A percentile compares a stretch with the other conserved stretches of the same genome.
Evolutionary conservation across 30 jellyfish, hydroid and myxozoan genomes (phyloP).

Genomic region (Cassiopea andromeda): DNA sequence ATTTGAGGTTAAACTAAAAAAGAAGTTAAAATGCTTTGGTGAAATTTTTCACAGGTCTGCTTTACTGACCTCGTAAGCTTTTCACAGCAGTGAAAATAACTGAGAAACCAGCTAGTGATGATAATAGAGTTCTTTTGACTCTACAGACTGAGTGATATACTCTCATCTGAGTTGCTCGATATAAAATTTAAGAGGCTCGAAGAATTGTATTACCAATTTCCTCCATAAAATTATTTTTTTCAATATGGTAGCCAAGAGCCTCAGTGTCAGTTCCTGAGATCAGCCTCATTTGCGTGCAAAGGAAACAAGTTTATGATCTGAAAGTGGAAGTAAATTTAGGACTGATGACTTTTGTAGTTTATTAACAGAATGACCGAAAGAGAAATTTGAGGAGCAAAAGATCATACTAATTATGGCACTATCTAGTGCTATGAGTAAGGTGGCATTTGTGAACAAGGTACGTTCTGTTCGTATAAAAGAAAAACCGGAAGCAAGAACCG

Average conservation of each 20-base stretch:
- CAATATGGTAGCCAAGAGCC: too few relatives aligned
- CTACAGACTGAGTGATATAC: not conserved
- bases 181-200: not conserved
- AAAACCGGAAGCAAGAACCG: not conserved
- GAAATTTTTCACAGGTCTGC: not conserved
- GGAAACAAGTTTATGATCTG: too few relatives aligned
- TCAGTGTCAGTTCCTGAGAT: too few relatives aligned
- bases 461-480: not conserved
- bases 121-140: slow-evolving; percentile 18
- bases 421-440: slow-evolving; percentile 53
- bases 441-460: slow-evolving; percentile 69
- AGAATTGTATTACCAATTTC: not conserved
- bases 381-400: not conserved
- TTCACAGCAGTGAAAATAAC: slow-evolving; percentile 46
- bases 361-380: too few relatives aligned
- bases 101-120: slow-evolving; percentile 63
- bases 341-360: too few relatives aligned
- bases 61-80: slow-evolving; percentile 19
- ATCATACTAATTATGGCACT: slow-evolving; percentile 14
- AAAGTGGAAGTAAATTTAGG: not conserved
- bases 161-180: slow-evolving; percentile 10
- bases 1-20: too few relatives aligned
- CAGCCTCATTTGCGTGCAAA: too few relatives aligned
- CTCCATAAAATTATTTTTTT: too few relatives aligned
- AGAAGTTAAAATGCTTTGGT: not conserved